Evolutionary conservation across 2,888 invertebrate species (phyloP).

Genomic region (Neria commutata): DNA sequence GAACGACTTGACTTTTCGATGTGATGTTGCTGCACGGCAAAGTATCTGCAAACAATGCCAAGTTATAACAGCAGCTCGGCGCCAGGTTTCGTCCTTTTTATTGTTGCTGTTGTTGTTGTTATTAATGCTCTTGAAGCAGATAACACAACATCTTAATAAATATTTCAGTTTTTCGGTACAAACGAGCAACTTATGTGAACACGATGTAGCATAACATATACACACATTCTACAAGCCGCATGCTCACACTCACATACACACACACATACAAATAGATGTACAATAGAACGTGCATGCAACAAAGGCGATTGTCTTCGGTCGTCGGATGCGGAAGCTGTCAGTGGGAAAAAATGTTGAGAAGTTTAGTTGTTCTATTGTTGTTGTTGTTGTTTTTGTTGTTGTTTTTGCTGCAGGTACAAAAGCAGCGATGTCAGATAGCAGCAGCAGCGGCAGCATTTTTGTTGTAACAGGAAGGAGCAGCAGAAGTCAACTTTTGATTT

Average conservation of each 20-base stretch:
- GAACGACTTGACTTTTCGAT: not conserved
- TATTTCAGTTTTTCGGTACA: conserved; percentile 14
- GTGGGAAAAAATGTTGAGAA: not conserved
- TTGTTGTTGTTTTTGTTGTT: too few species aligned
- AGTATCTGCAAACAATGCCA: not conserved
- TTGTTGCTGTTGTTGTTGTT: not conserved
- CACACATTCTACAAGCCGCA: too few species aligned
- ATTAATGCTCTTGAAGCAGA: not conserved
- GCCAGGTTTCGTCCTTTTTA: too few species aligned
- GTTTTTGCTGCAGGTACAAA: too few species aligned
- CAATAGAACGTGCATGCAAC: conserved; percentile 1
- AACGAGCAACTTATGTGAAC: conserved; percentile 4
- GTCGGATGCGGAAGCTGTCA: not conserved
- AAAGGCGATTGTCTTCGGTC: conserved; percentile 17
- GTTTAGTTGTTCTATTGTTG: too few species aligned
- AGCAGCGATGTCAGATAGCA: too few species aligned
- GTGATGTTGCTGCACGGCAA: not conserved
- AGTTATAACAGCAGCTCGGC: too few species aligned
- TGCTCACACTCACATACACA: too few species aligned
- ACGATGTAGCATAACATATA: not conserved
- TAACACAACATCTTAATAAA: conserved; percentile 19
- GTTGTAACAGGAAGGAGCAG: not conserved
- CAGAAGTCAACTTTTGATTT: conserved; percentile 24
- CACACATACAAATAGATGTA: too few species aligned
- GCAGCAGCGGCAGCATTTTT: not conserved